phyloP scores from a whole-genome alignment of 2,113 vertebrate species.

The Formicarius rufipectus region DNA sequence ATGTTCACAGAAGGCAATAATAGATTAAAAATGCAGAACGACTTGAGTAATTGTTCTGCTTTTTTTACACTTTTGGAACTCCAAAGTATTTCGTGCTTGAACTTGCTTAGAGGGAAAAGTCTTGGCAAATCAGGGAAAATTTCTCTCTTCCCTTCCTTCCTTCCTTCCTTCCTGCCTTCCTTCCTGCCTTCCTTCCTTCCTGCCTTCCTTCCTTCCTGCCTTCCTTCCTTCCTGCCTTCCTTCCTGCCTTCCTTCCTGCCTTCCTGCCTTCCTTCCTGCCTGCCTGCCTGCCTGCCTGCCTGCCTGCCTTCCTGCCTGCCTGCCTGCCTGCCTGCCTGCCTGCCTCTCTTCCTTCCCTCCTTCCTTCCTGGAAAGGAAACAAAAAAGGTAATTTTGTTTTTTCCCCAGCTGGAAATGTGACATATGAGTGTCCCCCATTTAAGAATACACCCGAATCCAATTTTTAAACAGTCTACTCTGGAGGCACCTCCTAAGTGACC shows the following conservation, averaged over 20 bases:
- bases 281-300: no score
- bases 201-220: no score
- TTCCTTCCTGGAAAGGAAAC: neutral
- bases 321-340: no score
- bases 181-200: neutral
- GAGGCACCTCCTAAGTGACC: neutral
- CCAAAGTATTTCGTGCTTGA: neutral
- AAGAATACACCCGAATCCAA: neutral
- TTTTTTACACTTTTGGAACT: neutral
- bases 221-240: no score
- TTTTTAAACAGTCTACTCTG: neutral
- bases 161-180: no score
- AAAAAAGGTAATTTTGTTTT: neutral
- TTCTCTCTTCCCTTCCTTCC: neutral
- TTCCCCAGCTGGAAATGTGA: neutral
- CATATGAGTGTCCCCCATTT: neutral
- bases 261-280: no score
- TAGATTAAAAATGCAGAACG: neutral
- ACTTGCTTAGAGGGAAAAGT: neutral
- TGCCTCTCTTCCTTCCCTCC: no score
- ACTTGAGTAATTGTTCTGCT: neutral
- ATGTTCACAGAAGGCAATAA: neutral
- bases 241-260: neutral
- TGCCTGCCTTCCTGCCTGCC: accelerated
- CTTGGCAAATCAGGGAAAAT: neutral